Base-by-base conservation (phyloP, 2,888 invertebrate species). In the Eristalis arbustorum region DNA sequence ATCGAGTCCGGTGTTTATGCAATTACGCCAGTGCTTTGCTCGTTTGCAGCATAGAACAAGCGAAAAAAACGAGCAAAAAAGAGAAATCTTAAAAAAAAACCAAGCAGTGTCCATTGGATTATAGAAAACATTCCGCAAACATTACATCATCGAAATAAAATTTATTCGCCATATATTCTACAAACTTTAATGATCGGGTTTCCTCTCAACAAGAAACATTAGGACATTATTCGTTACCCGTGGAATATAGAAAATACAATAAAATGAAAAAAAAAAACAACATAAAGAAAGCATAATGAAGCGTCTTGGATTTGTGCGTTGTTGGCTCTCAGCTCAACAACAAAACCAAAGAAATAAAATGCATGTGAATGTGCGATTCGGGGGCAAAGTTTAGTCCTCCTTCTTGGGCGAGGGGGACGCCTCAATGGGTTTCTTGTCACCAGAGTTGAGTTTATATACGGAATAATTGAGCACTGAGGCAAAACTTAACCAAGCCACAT, bases 401-500 rank as follows among this genome's bases (percentile, higher is more conserved):
- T 85, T 82, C 0, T 73, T 56, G 14, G 81, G 67, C 22, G 77
- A n/a, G 49, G 49, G 2, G 34, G 31, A 0, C 31, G 57, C 82
- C 31, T 89, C 89, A 64, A 88, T 85, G 57, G 89, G 25, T 69
- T 88, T 80, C 13, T 88, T 84, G 67, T 90, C 88, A 22, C 91
- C 91, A 1, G 93, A 92, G 90, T 96, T 96, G 83, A 95, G 94
- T 88, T 94, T 94, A 93, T 95, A 95, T 72, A 96, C 94, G 13
- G 93, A 91, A 90, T 95, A 96, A 90, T 95, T 97, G 6, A 97
- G 93, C 28, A 94, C 93, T 0, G 95, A 93, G 0, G 97, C 97
- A 85, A 96, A 93, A 13, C 94, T 93, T 59, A 95, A 91, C 97
- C 97, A 97, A 23, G 94, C 94, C 25, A 97, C 91, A 90, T 97